Evolutionary conservation across 1,140 invertebrate species (phyloP), one percentile per base, ranked within the genome.

Genomic region (Akabosia matsudoensis): DNA sequence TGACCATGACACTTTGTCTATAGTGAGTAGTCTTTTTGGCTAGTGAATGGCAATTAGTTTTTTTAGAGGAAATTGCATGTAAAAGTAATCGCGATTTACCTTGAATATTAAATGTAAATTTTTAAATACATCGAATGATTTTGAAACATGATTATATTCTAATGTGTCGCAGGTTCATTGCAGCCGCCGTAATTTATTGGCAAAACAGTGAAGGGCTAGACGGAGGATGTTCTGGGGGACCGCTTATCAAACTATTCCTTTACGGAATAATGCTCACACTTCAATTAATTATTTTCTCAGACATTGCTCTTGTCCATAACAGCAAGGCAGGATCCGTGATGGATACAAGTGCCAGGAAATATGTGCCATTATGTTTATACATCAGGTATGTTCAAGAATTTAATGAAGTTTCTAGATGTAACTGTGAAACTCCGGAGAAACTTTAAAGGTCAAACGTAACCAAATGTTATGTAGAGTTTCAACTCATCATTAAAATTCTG

Each of bases 261-360:
- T 70, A 82, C 51, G 82, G 82, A 61, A 74, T 78, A 13, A 76
- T 86, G 4, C 75, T 79, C 22, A 73, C 85, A 7, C 78, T 85
- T 13, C 75, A 80, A 30, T 24, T 83, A 0, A 83, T 82, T n/a
- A 81, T 85, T 30, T 24, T 86, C 10, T 72, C 81, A 24, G 82
- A 82, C n/a, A 34, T 82, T 3, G 64, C 78, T 2, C 81, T 85
- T 22, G 81, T 85, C 1, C 78, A 79, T 7, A 78, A 83, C 51
- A 85, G 84, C 79, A 85, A 82, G 78, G 77, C 83, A 45, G 86
- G 86, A 24, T 82, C 82, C 16, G 85, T 87, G 10, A 84, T 82
- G 76, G 82, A 86, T 61, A 76, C 77, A 13, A 73, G 78, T 16
- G 82, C 85, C 4, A 80, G 86, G 52, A 82, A 82, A 71, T 80